phyloP scores from a whole-genome alignment of 2,113 vertebrate genomes.

The Mesocricetus auratus region DNA sequence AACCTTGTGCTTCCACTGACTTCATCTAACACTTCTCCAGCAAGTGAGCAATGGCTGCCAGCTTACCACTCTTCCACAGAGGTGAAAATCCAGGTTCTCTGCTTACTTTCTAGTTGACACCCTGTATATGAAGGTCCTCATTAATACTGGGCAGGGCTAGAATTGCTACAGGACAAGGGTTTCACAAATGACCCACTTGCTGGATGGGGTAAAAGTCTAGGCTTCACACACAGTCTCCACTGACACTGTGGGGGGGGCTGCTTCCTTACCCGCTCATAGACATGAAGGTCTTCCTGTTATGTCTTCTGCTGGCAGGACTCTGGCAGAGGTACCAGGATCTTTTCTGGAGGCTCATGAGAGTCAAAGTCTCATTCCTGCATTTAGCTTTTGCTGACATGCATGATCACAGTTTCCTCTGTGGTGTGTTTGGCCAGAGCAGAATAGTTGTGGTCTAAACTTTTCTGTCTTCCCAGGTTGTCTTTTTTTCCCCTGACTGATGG shows the following conservation, averaged over 20 bases:
- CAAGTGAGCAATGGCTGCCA: neutral
- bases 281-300: neutral
- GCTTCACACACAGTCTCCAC: neutral
- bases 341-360: neutral
- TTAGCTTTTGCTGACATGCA: neutral
- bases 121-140: neutral
- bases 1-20: neutral
- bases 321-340: neutral
- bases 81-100: neutral
- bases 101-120: neutral
- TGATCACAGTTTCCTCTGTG: neutral
- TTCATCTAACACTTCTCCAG: neutral
- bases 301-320: neutral
- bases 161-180: neutral
- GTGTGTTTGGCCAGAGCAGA: neutral
- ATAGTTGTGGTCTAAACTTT: neutral
- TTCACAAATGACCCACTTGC: neutral
- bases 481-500: neutral
- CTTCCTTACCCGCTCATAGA: neutral
- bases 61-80: neutral
- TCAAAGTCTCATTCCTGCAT: neutral
- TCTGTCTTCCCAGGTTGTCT: neutral
- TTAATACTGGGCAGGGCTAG: neutral
- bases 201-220: neutral
- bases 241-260: neutral